Percentiles rank a stretch among this genome's conserved stretches.
phyloP scores from a whole-genome alignment of 2,113 vertebrate species.

The Poeciliopsis prolifica region DNA sequence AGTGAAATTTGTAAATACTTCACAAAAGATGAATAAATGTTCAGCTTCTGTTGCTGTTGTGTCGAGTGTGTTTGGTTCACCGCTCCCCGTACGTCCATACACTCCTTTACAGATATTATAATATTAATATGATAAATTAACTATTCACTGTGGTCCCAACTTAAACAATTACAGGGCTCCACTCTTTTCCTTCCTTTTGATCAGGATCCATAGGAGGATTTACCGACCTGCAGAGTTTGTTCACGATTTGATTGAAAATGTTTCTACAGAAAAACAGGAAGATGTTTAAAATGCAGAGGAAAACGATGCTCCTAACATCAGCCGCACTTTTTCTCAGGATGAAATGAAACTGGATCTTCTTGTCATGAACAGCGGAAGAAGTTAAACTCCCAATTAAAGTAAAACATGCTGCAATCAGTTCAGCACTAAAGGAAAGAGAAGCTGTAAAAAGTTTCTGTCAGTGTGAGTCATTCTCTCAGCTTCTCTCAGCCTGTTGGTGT shows the following conservation, averaged over 20 bases:
- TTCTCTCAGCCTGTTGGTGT: background rate
- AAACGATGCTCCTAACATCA: conserved; percentile 26
- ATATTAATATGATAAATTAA: background rate
- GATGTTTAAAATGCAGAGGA: conserved; percentile 10
- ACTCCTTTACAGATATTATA: no score
- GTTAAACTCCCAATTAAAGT: conserved; percentile 40
- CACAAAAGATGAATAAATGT: no score
- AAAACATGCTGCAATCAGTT: conserved; percentile 31
- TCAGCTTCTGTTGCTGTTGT: no score
- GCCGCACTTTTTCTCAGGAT: conserved; percentile 35
- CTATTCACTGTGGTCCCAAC: no score
- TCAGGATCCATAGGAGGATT: background rate
- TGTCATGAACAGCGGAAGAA: conserved; percentile 16
- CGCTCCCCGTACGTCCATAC: no score
- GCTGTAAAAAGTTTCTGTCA: conserved; percentile 11
- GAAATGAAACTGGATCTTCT: conserved; percentile 44
- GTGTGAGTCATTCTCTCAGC: conserved; percentile 12
- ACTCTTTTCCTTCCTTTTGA: no score
- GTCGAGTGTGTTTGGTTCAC: no score
- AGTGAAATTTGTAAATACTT: no score
- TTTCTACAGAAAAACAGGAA: conserved; percentile 1
- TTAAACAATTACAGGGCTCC: no score
- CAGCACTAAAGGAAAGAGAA: conserved; percentile 22
- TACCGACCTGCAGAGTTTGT: conserved; percentile 6
- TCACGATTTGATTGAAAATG: conserved; percentile 7